phyloP scores from a whole-genome alignment of 2,888 invertebrate genomes.

The Poecilobothrus nobilitatus region DNA sequence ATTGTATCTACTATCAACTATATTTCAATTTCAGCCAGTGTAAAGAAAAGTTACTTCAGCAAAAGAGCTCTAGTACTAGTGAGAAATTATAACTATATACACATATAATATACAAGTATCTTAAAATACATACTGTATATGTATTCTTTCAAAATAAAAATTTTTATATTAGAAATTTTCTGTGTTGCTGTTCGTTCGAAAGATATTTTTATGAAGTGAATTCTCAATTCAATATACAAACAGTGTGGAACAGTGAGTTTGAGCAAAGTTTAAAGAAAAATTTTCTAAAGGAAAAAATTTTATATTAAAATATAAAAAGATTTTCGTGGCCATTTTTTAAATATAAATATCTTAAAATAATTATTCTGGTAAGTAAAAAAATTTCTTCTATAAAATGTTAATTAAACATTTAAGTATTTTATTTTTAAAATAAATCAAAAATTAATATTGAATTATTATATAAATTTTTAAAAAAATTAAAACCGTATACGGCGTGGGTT shows the following conservation, averaged over 20 bases:
- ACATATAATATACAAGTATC: neutral
- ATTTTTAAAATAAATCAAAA: slow-evolving; percentile 26
- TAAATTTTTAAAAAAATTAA: slow-evolving; percentile 33
- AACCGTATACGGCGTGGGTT: slow-evolving; percentile 35
- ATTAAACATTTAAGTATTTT: slow-evolving; percentile 26
- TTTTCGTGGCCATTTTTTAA: slow-evolving; percentile 30
- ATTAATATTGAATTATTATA: slow-evolving; percentile 35
- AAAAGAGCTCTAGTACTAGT: slow-evolving; percentile 3
- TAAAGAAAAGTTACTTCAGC: slow-evolving; percentile 6
- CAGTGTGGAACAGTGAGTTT: slow-evolving; percentile 14
- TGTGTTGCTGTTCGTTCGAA: neutral
- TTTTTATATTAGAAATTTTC: slow-evolving; percentile 6
- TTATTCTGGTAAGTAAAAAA: slow-evolving; percentile 36
- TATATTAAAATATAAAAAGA: slow-evolving; percentile 28
- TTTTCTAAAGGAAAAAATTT: slow-evolving; percentile 30
- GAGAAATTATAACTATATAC: neutral
- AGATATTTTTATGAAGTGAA: slow-evolving; percentile 3
- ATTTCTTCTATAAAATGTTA: slow-evolving; percentile 33
- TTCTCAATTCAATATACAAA: slow-evolving; percentile 3
- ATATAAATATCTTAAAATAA: slow-evolving; percentile 30
- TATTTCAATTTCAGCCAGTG: neutral
- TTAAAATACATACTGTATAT: neutral
- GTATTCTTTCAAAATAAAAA: neutral
- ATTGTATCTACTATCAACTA: neutral
- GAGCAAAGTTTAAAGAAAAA: slow-evolving; percentile 30